Conservation (phyloP, 2,797 vertebrate genomes). For the Pygocentrus nattereri region DNA sequence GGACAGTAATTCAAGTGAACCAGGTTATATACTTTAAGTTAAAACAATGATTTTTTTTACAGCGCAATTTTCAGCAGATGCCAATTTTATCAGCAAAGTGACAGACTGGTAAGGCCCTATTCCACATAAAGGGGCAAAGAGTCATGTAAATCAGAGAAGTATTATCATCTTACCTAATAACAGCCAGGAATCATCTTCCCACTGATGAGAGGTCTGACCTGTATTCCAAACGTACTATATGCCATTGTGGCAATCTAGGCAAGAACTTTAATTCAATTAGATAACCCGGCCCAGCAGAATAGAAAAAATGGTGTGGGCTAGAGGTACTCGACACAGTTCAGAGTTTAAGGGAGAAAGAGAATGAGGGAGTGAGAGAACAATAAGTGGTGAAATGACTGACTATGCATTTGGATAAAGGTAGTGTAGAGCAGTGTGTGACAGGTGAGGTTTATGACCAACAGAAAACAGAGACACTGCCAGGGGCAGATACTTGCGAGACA, state of each 20-base stretch:
- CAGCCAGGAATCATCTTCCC: not conserved
- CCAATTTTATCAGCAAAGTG: no score
- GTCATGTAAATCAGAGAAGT: not conserved
- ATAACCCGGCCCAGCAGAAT: not conserved
- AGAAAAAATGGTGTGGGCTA: not conserved
- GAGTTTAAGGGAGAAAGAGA: not conserved
- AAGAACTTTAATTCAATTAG: slow-evolving; percentile 20
- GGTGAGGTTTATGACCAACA: not conserved
- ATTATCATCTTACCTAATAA: not conserved
- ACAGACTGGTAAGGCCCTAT: not conserved
- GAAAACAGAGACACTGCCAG: not conserved
- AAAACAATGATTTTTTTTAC: no score
- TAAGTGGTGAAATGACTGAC: not conserved
- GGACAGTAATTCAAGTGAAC: no score
- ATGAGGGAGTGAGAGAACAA: not conserved
- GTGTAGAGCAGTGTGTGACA: not conserved
- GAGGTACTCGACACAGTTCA: not conserved
- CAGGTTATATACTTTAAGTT: no score
- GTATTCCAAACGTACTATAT: not conserved
- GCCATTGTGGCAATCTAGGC: not conserved
- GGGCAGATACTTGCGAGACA: not conserved
- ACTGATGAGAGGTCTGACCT: not conserved
- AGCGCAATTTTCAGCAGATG: no score
- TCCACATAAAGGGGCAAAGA: not conserved
- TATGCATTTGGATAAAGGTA: not conserved